Percentiles rank a stretch among this genome's conserved stretches.
Evolutionary conservation across 2,797 vertebrate species (phyloP).

Genomic region (Dermochelys coriacea): DNA sequence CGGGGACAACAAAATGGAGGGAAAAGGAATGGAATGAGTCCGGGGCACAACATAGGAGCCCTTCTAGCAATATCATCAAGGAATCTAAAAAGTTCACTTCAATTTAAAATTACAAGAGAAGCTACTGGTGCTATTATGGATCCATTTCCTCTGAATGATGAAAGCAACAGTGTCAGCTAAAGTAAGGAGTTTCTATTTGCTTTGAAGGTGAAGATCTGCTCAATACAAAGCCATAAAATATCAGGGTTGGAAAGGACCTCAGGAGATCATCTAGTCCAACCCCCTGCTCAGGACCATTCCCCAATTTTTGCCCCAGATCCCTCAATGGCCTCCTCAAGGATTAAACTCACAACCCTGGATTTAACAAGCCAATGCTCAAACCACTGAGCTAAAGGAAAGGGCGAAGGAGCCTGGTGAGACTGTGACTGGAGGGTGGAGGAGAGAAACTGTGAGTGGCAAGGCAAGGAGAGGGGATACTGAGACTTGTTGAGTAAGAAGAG

Average conservation of each 20-base stretch:
- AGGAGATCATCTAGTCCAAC: too few species aligned
- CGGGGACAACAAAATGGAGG: not conserved
- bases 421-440: not conserved
- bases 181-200: not conserved
- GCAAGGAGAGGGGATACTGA: not conserved
- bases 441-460: not conserved
- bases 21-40: not conserved
- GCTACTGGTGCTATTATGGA: not conserved
- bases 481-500: not conserved
- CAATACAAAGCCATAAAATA: not conserved
- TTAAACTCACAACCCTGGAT: too few species aligned
- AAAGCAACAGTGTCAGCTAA: conserved; percentile 34
- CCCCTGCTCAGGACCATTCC: too few species aligned
- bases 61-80: conserved; percentile 9
- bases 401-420: not conserved
- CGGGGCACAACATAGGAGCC: not conserved
- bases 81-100: not conserved
- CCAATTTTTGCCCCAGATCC: too few species aligned
- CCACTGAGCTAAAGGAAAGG: not conserved
- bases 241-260: too few species aligned
- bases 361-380: too few species aligned
- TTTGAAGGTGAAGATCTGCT: conserved; percentile 15
- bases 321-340: too few species aligned
- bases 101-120: not conserved
- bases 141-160: conserved; percentile 33